A percentile compares a stretch with the other conserved stretches of the same genome.
phyloP scores from a whole-genome alignment of 2,888 invertebrate species.

The Stenodera caucasica region DNA sequence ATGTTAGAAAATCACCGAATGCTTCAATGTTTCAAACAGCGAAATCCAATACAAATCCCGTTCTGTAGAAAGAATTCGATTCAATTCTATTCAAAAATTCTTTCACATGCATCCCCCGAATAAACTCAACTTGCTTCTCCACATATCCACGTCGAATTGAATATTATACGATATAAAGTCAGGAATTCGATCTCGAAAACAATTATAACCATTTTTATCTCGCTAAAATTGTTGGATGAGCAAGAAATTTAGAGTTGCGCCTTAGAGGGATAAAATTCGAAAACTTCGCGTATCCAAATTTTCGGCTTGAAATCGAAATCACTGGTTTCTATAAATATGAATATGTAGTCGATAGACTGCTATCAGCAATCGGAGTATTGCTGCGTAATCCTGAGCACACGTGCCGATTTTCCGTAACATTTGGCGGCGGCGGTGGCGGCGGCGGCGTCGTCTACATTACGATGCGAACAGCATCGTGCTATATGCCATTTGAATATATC shows the following conservation, averaged over 20 bases:
- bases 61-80: neutral
- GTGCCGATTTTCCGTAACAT: slow-evolving; percentile 32
- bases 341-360: neutral
- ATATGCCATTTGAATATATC: slow-evolving; percentile 43
- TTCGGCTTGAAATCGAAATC: too few species aligned
- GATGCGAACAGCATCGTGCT: slow-evolving; percentile 36
- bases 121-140: neutral
- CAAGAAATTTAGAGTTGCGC: too few species aligned
- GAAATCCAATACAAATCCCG: neutral
- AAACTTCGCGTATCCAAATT: too few species aligned
- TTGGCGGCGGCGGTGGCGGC: slow-evolving; percentile 18
- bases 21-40: neutral
- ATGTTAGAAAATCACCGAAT: neutral
- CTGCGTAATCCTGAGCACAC: slow-evolving; percentile 31
- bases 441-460: slow-evolving; percentile 28
- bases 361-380: slow-evolving; percentile 25
- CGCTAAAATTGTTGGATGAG: too few species aligned
- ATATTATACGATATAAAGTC: neutral
- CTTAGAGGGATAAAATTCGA: too few species aligned
- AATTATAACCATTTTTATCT: too few species aligned
- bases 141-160: neutral
- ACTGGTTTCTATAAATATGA: too few species aligned
- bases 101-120: neutral
- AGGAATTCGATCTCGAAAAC: neutral
- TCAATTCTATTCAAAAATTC: neutral